Conservation (phyloP, 64 coral and sea anemone species). For the Catalaphyllia jardinei region DNA sequence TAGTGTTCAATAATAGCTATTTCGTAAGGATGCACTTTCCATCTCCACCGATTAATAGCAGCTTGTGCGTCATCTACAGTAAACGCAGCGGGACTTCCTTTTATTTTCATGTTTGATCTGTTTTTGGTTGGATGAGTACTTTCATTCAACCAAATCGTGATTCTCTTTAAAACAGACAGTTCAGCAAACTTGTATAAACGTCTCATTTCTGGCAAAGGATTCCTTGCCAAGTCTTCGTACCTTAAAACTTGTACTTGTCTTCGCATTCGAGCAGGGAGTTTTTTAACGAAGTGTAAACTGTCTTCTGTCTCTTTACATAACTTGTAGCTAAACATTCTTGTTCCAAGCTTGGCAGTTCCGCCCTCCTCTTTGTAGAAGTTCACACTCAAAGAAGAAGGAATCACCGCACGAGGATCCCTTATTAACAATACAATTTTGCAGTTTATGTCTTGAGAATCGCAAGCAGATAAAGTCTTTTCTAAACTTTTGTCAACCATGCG, state of each 20-base stretch:
- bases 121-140: slow-evolving; percentile 5
- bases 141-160: slow-evolving; percentile 27
- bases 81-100: neutral
- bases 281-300: slow-evolving; percentile 28
- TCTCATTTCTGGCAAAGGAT: slow-evolving; percentile 9
- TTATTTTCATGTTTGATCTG: neutral
- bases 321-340: slow-evolving; percentile 28
- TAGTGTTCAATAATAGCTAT: slow-evolving; percentile 33
- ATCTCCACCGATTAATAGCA: slow-evolving; percentile 38
- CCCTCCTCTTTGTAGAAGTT: neutral
- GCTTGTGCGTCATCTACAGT: slow-evolving; percentile 24
- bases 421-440: slow-evolving; percentile 2
- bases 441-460: neutral
- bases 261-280: neutral
- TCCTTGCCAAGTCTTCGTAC: slow-evolving; percentile 31
- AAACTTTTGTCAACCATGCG: slow-evolving; percentile 5
- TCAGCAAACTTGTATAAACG: slow-evolving; percentile 36
- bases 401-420: neutral
- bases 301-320: slow-evolving; percentile 28
- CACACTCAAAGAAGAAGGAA: neutral
- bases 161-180: slow-evolving; percentile 2
- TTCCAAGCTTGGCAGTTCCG: neutral
- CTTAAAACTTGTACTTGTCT: neutral
- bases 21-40: slow-evolving; percentile 42
- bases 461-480: neutral